Base-by-base conservation (phyloP, 2,888 invertebrate genomes). In the Adelphocoris suturalis region DNA sequence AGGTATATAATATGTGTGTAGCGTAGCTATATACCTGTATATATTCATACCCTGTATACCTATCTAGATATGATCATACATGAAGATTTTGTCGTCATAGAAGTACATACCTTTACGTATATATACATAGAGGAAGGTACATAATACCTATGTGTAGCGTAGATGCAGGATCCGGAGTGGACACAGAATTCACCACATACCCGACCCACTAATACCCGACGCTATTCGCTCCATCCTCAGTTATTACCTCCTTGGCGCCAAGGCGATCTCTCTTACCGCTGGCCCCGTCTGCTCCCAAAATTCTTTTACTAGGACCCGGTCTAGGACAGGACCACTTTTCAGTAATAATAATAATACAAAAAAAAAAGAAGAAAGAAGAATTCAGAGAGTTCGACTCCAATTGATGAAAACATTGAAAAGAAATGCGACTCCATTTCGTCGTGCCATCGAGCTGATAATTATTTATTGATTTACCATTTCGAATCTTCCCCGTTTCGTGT, bases 261-360 rank as follows among this genome's bases (percentile, higher is more conserved):
- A 46, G 68, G 37, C 88, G 88, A 88, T 88, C 85, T 88, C 88
- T 78, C 75, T 85, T 37, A 55, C 57, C 52, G 57, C 85, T 27
- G 85, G 85, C 61, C 76, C 88, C 28, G 88, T 88, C 88, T 88
- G 88, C 88, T 78, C 88, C 88, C 88, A n/a, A 88, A 88, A 80
- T 88, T 85, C 88, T 68, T 75, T 55, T 86, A n/a, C 55, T 75
- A 37, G 55, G 68, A 46, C 75, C 85, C 37, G 85, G 16, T 61
- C 37, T 37, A 46, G 37, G 19, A 12, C 27, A n/a, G 46, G 52
- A 68, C 88, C 78, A 88, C 78, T 88, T 78, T 48, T 78, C 52
- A 47, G 37, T 37, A 37, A 37, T 37, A 37, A 37, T 37, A 37
- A 37, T 37, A 37, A 37, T 37, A 37, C 7, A 7, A 37, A 37